Evolutionary conservation across 64 coral and sea anemone genomes (phyloP), one percentile per base, ranked within the genome.

Genomic region (Montipora capricornis): DNA sequence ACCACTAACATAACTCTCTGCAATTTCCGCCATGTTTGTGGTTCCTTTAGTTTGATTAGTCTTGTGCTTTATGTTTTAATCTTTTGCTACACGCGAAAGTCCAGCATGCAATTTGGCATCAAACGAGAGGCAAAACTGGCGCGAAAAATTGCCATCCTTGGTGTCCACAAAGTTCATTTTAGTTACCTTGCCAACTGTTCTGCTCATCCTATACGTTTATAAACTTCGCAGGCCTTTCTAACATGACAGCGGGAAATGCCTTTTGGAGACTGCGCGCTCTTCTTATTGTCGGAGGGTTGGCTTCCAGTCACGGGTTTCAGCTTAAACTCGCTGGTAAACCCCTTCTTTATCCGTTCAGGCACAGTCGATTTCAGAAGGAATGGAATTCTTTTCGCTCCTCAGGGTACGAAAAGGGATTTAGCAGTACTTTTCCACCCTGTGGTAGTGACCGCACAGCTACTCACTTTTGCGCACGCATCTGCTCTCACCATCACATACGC

Each of bases 321-420:
- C 46, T n/a, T 93, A 53, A 88, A 75, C 47, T 93, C 92, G 16
- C 81, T 93, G 45, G 44, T 88, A 6, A 93, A 93, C 47, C 92
- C 92, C 8, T 93, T 29, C 62, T 93, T 7, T 93, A 93, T 15
- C 83, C 92, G 14, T 88, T 93, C 22, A 87, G 84, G 50, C 92
- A 93, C 50, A 49, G 77, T 46, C 85, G 78, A 67, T 93, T 93
- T 52, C 60, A 82, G 50, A 76, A 87, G 37, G 92, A 93, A 87
- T 14, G 79, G 19, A 24, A 19, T n/a, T 61, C 22, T n/a, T 78
- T 93, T 10, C 60, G 14, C 44, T 51, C 68, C n/a, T n/a, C 6
- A 73, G 60, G 12, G 5, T 93, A 50, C 60, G 73, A n/a, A 5
- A 77, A 45, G 24, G 37, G 74, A 7, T 22, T 93, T 17, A 78